Evolutionary conservation across 2,888 invertebrate genomes (phyloP), one percentile per base, ranked within the genome.

Genomic region (Terebella lapidaria): DNA sequence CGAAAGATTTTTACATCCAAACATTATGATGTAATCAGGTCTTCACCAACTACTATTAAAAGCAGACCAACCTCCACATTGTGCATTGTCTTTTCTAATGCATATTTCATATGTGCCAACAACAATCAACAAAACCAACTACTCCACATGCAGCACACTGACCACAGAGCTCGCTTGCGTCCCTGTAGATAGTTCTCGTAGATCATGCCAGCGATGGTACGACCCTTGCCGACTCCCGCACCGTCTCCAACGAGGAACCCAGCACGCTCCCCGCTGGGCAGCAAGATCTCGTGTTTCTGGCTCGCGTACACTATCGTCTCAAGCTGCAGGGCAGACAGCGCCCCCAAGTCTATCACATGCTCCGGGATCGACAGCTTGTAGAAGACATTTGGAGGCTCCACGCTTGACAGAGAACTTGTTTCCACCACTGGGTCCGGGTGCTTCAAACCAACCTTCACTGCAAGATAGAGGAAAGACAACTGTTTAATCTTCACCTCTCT

Each of bases 401-500:
- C 95, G 45, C 94, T 94, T 0, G 95, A 93, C 51, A 99, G 84
- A 0, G 97, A 96, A 5, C 95, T 95, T 0, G 99, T 99, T 82
- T 99, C 99, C 5, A 99, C 99, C 3, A 99, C 97, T 0, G 94
- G 91, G 83, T 99, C 99, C 0, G 99, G 99, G 85, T 99, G 99
- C 18, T 58, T 49, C 54, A 54, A 56, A 2, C 67, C 67, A 10
- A 65, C 47, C 35, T 64, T 60, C 45, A 61, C 67, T 67, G 59
- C n/a, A 53, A 49, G 5, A n/a, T n/a, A n/a, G n/a, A n/a, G 10
- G n/a, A 35, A 35, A 35, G 10, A 35, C 42, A 10, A 35, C 10
- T 35, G 42, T 35, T n/a, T 15, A 35, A 35, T 15, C n/a, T n/a
- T n/a, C n/a, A n/a, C n/a, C n/a, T n/a, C n/a, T n/a, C n/a, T n/a